Conservation (phyloP, 2,113 vertebrate species). For the Ptyas mucosa region DNA sequence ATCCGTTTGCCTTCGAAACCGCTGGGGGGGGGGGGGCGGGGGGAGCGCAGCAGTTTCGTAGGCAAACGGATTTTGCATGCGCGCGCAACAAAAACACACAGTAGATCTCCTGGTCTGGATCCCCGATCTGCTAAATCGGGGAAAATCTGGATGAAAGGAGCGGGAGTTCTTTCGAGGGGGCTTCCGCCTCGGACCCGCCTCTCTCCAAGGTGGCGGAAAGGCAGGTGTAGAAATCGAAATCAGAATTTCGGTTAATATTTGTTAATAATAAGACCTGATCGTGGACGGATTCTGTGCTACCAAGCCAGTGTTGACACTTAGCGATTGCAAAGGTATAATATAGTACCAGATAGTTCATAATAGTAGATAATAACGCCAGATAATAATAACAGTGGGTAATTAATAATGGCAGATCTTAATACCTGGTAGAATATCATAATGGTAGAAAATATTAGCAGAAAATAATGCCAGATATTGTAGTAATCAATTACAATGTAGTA, state of each 20-base stretch:
- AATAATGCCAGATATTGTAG: background rate
- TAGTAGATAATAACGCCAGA: background rate
- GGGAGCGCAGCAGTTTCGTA: background rate
- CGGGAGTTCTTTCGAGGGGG: background rate
- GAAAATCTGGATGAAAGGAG: background rate
- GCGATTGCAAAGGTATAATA: background rate
- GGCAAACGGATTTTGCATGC: background rate
- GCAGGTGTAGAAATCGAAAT: background rate
- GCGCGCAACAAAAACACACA: background rate
- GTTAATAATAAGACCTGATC: background rate
- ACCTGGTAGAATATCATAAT: too few relatives aligned
- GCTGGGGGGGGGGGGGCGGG: fast-evolving
- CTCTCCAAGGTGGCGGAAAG: background rate
- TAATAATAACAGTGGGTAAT: background rate
- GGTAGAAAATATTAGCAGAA: background rate
- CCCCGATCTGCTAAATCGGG: background rate
- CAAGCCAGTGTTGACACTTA: background rate
- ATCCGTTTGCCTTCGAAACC: background rate
- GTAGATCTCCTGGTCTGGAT: background rate
- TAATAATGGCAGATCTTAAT: too few relatives aligned
- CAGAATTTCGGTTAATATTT: background rate
- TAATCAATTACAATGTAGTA: too few relatives aligned
- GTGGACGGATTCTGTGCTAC: background rate
- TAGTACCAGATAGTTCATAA: background rate
- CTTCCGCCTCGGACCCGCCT: background rate